Evolutionary conservation across 2,113 vertebrate species (phyloP).

Genomic region (Sylvia atricapilla): DNA sequence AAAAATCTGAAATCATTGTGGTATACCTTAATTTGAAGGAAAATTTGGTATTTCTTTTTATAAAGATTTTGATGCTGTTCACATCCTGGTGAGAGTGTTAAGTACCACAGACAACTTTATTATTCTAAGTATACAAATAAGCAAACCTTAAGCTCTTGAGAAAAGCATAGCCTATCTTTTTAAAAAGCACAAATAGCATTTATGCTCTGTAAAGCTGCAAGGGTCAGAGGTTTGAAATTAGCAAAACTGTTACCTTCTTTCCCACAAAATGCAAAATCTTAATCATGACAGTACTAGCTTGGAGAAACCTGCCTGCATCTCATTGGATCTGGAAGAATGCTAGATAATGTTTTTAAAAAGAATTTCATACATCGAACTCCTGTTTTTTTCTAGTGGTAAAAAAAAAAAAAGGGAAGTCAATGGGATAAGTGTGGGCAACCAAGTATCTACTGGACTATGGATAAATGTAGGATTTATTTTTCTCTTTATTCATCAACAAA

Average conservation of each 20-base stretch:
- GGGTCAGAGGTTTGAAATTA: not conserved
- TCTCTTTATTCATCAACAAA: constrained; percentile 33
- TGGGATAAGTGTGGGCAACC: not conserved
- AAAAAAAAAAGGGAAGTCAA: not conserved
- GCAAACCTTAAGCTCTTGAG: not conserved
- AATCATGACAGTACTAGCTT: not conserved
- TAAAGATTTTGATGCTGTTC: not conserved
- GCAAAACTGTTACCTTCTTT: not conserved
- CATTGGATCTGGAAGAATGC: not conserved
- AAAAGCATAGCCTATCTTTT: not conserved
- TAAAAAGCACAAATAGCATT: not conserved
- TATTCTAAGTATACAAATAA: not conserved
- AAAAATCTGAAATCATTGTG: not conserved
- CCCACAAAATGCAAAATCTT: not conserved
- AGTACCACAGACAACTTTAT: not conserved
- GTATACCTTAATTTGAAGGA: not conserved
- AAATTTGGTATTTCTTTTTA: not conserved
- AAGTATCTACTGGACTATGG: not conserved
- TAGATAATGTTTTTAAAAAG: not conserved
- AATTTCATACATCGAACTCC: not conserved
- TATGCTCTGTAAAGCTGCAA: not conserved
- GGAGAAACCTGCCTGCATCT: not conserved
- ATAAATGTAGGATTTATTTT: constrained; percentile 9
- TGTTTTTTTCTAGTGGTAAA: not conserved
- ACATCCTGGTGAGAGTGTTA: not conserved